Evolutionary conservation across 2,113 vertebrate species (phyloP).

Genomic region (Neogobius melanostomus): DNA sequence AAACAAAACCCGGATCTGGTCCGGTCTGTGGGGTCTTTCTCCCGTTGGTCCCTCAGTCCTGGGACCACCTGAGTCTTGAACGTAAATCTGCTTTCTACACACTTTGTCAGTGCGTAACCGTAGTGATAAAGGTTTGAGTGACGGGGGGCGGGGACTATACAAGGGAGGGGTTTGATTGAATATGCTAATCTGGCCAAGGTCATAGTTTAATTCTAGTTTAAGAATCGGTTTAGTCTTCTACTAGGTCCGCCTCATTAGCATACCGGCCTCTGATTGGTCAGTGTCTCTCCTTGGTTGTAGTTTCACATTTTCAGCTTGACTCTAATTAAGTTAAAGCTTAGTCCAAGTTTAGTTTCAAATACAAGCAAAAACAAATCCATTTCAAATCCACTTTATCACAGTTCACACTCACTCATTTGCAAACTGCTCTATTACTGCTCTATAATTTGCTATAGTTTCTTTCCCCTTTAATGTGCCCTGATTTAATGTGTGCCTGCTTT

Average conservation of each 20-base stretch:
- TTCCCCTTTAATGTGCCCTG: too few relatives aligned
- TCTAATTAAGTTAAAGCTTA: too few relatives aligned
- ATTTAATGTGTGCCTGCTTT: neutral
- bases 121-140: neutral
- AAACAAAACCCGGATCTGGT: neutral
- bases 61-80: neutral
- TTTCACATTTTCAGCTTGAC: too few relatives aligned
- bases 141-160: neutral
- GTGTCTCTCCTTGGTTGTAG: neutral
- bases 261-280: neutral
- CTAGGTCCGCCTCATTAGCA: neutral
- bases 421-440: too few relatives aligned
- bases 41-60: neutral
- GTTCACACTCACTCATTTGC: too few relatives aligned
- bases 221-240: too few relatives aligned
- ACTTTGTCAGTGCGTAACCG: neutral
- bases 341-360: too few relatives aligned
- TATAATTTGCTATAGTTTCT: too few relatives aligned
- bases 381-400: too few relatives aligned
- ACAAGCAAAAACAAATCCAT: too few relatives aligned
- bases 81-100: neutral
- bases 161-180: neutral
- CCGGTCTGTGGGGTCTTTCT: neutral
- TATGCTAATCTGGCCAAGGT: neutral
- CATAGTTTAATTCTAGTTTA: neutral